A percentile compares a stretch with the other conserved stretches of the same genome.
Conservation (phyloP, 2,797 vertebrate species). For the Calcarius lapponicus region DNA sequence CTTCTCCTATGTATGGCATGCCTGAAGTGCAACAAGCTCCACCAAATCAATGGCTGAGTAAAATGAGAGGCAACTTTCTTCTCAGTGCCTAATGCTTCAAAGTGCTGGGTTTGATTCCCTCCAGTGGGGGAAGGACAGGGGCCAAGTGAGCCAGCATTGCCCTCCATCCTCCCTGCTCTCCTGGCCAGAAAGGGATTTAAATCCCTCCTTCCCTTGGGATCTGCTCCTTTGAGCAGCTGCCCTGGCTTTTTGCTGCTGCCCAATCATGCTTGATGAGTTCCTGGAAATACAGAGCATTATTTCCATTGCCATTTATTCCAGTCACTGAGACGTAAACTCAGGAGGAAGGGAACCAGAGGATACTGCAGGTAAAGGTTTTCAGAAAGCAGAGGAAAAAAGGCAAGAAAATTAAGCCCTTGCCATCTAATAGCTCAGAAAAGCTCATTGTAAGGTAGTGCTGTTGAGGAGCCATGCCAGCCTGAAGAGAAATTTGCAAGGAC, state of each 20-base stretch:
- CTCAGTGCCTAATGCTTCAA: background rate
- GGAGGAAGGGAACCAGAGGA: background rate
- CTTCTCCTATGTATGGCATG: background rate
- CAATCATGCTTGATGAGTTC: slow-evolving; percentile 18
- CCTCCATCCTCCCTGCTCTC: background rate
- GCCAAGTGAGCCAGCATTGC: background rate
- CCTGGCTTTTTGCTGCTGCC: background rate
- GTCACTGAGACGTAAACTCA: background rate
- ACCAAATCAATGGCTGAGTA: background rate
- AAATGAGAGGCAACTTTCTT: background rate
- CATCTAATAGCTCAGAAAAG: background rate
- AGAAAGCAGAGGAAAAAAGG: background rate
- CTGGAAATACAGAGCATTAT: slow-evolving; percentile 20
- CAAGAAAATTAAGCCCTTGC: background rate
- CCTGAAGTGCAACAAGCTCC: background rate
- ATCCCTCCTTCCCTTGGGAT: background rate
- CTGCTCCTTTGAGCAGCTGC: background rate
- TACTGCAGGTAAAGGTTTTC: background rate
- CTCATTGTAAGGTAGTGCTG: background rate
- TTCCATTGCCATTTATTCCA: slow-evolving; percentile 27
- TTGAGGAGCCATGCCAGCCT: background rate
- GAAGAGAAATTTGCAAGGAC: background rate
- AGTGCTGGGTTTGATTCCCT: background rate
- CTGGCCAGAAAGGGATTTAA: background rate
- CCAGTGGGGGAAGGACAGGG: background rate